Percentiles rank a stretch among this genome's conserved stretches.
Evolutionary conservation across 2,113 vertebrate species (phyloP).

Genomic region (Bambusicola thoracicus): DNA sequence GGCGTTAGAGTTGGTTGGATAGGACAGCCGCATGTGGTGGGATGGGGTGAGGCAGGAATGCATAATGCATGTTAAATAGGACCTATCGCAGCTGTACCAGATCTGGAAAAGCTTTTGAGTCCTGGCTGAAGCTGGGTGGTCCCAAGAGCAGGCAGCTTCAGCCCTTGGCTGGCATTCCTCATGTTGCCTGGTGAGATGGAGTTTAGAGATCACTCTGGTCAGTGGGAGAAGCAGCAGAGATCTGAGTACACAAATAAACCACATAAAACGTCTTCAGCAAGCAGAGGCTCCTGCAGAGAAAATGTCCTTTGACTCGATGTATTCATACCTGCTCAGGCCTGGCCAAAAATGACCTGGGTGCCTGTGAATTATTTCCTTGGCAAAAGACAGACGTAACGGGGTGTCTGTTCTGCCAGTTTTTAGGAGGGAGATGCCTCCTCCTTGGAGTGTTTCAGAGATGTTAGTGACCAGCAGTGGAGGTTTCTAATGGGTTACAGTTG

Average conservation of each 20-base stretch:
- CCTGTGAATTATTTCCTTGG: neutral
- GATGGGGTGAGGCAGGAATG: neutral
- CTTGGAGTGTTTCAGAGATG: neutral
- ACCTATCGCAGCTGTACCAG: neutral
- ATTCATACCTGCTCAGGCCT: neutral
- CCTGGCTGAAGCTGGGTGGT: neutral
- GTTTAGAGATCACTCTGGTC: neutral
- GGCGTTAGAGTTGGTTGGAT: neutral
- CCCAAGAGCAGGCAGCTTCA: neutral
- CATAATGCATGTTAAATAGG: neutral
- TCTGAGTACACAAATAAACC: neutral
- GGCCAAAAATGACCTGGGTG: neutral
- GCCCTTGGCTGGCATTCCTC: neutral
- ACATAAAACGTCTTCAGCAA: too few species aligned
- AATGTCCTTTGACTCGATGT: neutral
- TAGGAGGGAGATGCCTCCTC: neutral
- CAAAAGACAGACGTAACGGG: neutral
- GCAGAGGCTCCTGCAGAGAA: neutral
- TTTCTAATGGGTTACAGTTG: neutral
- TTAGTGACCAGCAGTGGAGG: neutral
- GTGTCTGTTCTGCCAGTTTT: neutral
- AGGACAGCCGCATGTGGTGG: fast-evolving
- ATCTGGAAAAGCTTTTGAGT: neutral
- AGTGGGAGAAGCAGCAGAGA: neutral
- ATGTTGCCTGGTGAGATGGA: neutral